Conservation (phyloP, 1,140 invertebrate species). For the Camponotus floridanus region DNA sequence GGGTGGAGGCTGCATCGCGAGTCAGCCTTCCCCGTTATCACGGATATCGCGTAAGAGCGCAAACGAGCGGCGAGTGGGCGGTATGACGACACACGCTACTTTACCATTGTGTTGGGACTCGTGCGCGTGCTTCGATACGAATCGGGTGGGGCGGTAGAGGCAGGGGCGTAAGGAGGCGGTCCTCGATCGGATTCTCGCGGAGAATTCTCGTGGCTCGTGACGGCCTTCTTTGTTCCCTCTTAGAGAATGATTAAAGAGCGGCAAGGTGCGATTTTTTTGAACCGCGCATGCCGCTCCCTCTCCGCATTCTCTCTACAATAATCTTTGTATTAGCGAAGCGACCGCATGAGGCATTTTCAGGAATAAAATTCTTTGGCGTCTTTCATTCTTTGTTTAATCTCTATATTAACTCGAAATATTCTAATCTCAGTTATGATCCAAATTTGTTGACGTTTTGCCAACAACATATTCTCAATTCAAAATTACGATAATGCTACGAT, state of each 20-base stretch:
- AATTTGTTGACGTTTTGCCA: neutral
- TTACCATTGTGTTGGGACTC: slow-evolving; percentile 49
- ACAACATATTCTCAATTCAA: neutral
- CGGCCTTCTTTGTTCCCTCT: slow-evolving; percentile 73
- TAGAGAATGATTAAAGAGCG: neutral
- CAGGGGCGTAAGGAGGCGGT: slow-evolving; percentile 82
- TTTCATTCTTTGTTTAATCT: neutral
- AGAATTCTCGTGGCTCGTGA: slow-evolving; percentile 56
- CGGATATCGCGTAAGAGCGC: slow-evolving; percentile 70
- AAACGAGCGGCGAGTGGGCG: slow-evolving; percentile 79
- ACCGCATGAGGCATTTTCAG: no score
- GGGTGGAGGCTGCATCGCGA: slow-evolving; percentile 84
- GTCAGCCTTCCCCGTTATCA: slow-evolving; percentile 81
- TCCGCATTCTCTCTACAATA: neutral
- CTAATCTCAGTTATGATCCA: neutral
- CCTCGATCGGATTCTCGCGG: slow-evolving; percentile 78
- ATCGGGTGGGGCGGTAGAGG: slow-evolving; percentile 74
- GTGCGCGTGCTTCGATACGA: slow-evolving; percentile 77
- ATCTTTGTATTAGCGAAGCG: no score
- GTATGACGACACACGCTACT: slow-evolving; percentile 75
- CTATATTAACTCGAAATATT: neutral
- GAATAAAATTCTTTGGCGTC: no score
- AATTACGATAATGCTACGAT: neutral
- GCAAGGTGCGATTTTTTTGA: neutral
- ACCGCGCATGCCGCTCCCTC: neutral